Conservation (phyloP, 2,797 vertebrate genomes). For the Coreius guichenoti region DNA sequence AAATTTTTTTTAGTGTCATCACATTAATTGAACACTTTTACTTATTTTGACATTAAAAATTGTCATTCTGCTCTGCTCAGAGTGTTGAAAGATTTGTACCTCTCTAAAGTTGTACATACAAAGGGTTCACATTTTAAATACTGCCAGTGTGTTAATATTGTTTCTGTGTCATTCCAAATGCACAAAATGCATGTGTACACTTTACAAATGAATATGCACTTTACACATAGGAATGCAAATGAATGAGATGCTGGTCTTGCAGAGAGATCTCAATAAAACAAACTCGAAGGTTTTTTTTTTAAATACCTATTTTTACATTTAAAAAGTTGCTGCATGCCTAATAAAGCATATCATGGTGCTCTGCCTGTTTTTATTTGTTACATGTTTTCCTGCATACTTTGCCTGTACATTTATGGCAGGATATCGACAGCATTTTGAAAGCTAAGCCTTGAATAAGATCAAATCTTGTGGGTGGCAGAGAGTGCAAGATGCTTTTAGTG, state of each 20-base stretch:
- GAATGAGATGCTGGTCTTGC: background rate
- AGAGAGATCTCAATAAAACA: background rate
- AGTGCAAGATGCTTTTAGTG: conserved; percentile 78
- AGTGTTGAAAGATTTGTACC: background rate
- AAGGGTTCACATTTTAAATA: background rate
- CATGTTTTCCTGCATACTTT: conserved; percentile 68
- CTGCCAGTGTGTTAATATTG: background rate
- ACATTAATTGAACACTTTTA: background rate
- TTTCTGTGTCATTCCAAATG: background rate
- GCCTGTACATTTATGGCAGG: conserved; percentile 79
- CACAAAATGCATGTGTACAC: background rate
- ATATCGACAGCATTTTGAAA: conserved; percentile 77
- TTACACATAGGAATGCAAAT: background rate
- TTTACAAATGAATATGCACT: background rate
- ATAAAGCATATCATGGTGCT: background rate
- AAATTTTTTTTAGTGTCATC: background rate
- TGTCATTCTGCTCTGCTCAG: background rate
- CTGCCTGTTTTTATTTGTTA: background rate
- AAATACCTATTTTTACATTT: background rate
- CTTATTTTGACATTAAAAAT: background rate
- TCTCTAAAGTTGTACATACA: background rate
- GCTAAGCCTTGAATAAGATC: conserved; percentile 80
- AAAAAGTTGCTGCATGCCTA: background rate
- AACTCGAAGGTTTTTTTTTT: too few relatives aligned
- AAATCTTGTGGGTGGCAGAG: conserved; percentile 79